Conservation (phyloP, 2,888 invertebrate genomes). For the Drosophila vallismaia region DNA sequence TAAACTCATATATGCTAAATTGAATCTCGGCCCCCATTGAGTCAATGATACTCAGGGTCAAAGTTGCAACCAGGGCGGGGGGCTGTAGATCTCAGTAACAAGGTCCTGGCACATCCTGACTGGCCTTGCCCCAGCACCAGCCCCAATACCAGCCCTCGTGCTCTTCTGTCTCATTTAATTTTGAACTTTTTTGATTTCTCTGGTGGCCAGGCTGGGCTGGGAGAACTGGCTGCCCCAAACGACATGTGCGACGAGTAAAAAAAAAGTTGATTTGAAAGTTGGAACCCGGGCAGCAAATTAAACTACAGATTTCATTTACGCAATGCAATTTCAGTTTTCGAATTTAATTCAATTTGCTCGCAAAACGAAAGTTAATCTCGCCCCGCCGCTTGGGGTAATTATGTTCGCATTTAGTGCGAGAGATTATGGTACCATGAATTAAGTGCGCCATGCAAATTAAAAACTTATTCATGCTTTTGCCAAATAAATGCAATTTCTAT, state of each 20-base stretch:
- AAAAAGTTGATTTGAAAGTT: conserved; percentile 70
- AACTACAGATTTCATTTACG: conserved; percentile 63
- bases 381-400: conserved; percentile 52
- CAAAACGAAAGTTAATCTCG: conserved; percentile 42
- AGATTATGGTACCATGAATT: conserved; percentile 33
- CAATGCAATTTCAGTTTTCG: conserved; percentile 51
- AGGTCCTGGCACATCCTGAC: conserved; percentile 30
- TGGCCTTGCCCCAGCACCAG: not conserved
- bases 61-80: conserved; percentile 5
- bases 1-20: conserved; percentile 61
- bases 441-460: conserved; percentile 48
- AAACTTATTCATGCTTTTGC: conserved; percentile 54
- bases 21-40: conserved; percentile 34
- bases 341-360: conserved; percentile 66
- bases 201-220: conserved; percentile 33
- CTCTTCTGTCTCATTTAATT: conserved; percentile 60
- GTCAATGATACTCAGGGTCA: conserved; percentile 44
- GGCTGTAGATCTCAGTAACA: conserved; percentile 6
- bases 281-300: conserved; percentile 56
- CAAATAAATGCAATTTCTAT: conserved; percentile 62
- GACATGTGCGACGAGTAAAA: conserved; percentile 31
- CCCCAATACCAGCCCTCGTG: not conserved
- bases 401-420: conserved; percentile 47
- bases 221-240: conserved; percentile 20
- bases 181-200: conserved; percentile 70